Base-by-base conservation (phyloP, 1,140 invertebrate species). In the Lerema accius region DNA sequence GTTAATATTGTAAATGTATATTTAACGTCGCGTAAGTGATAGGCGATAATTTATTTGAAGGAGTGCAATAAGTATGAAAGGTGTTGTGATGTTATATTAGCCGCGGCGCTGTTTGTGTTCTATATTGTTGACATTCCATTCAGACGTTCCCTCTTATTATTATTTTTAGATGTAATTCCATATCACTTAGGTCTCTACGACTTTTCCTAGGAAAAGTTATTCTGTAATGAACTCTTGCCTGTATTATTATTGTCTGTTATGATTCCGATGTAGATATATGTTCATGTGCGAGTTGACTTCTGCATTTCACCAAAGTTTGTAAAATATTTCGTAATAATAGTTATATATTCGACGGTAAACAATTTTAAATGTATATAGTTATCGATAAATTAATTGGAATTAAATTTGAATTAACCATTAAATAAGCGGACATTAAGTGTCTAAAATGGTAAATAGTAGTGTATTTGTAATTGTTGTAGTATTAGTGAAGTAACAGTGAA, bases 1-100 rank as follows among this genome's bases (percentile, higher is more conserved):
- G 88, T 89, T 90, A 83, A 89, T 88, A 90, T 86, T 90, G 85
- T 88, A 90, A 86, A 90, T 89, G 85, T 90, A 89, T 89, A 86
- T 85, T 77, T 68, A 69, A 74, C 71, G 75, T 86, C 83, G 80
- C 81, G 69, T 79, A 87, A 83, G 73, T 81, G 76, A 80, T 88
- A 84, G 75, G 76, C 78, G 81, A 80, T 87, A 84, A 80, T 88
- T 84, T 82, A 80, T 78, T 85, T 78, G 67, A 83, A 78, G 84
- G 88, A 81, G 86, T 90, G 88, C 86, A 90, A 90, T 90, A 88
- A 82, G 82, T 83, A 74, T 82, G 84, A 81, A 81, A 82, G 81
- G 77, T 77, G 83, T 85, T 84, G 86, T 88, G 85, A 84, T 88
- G 84, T 88, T 87, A 84, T 81, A 71, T 74, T 76, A 71, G 69